Conservation (phyloP, 2,113 vertebrate genomes). For the Takifugu bimaculatus region DNA sequence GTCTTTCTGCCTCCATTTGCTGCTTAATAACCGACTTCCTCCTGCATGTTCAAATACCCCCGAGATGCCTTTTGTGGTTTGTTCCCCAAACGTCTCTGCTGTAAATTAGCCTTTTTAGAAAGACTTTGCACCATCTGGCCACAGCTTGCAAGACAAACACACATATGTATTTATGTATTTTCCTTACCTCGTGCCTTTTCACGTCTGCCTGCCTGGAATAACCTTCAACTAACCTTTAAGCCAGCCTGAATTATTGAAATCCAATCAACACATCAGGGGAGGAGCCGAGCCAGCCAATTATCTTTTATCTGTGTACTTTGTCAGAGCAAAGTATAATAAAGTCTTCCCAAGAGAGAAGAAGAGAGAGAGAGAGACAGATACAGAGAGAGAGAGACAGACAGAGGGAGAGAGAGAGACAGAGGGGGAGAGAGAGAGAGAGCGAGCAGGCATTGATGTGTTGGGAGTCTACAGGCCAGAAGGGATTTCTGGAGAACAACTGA, state of each 20-base stretch:
- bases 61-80: slow-evolving; percentile 79
- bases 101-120: slow-evolving; percentile 87
- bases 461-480: slow-evolving; percentile 41
- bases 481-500: slow-evolving; percentile 21
- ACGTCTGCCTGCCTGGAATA: slow-evolving; percentile 81
- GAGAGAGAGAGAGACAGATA: slow-evolving; percentile 10
- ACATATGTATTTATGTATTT: slow-evolving; percentile 8
- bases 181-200: slow-evolving; percentile 53
- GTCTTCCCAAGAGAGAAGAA: slow-evolving; percentile 77
- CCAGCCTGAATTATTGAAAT: slow-evolving; percentile 90
- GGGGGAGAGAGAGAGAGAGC: slow-evolving; percentile 1
- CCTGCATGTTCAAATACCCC: slow-evolving; percentile 79
- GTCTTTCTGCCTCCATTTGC: slow-evolving; percentile 84
- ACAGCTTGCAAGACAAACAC: slow-evolving; percentile 69
- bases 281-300: slow-evolving; percentile 98
- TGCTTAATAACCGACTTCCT: slow-evolving; percentile 93
- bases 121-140: slow-evolving; percentile 74
- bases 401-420: slow-evolving; percentile 20
- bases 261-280: slow-evolving; percentile 96
- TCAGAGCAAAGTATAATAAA: slow-evolving; percentile 89
- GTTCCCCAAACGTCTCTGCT: slow-evolving; percentile 77
- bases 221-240: slow-evolving; percentile 99
- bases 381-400: slow-evolving; percentile 2
- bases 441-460: slow-evolving; percentile 33
- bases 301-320: slow-evolving; percentile 97